Conservation (phyloP, 2,888 invertebrate genomes). For the Machimus rusticus region DNA sequence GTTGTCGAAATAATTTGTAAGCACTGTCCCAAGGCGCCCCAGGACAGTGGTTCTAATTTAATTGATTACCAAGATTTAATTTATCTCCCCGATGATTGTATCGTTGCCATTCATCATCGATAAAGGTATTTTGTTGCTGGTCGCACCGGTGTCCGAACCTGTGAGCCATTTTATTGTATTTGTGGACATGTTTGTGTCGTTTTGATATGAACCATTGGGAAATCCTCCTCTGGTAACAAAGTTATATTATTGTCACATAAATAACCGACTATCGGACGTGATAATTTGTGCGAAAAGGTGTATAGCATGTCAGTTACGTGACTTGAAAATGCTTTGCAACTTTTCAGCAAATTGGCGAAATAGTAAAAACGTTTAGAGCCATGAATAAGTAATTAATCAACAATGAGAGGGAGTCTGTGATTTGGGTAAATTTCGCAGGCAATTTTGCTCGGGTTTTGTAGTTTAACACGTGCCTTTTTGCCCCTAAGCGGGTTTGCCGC, state of each 20-base stretch:
- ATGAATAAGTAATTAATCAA: not conserved
- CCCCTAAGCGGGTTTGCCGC: not conserved
- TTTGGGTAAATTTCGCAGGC: not conserved
- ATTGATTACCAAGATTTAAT: slow-evolving; percentile 12
- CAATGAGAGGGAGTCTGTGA: not conserved
- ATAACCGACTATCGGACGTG: not conserved
- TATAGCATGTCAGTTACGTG: not conserved
- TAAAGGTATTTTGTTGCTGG: not conserved
- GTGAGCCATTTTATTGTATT: not conserved
- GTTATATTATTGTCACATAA: not conserved
- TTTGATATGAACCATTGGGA: not conserved
- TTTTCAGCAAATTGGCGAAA: not conserved
- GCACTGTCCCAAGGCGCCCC: not conserved
- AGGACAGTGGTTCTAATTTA: not conserved
- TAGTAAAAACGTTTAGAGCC: not conserved
- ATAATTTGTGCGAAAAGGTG: not conserved
- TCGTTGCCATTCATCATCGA: not conserved
- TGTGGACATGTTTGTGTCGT: not conserved
- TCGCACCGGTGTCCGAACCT: not conserved
- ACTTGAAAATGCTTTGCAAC: not conserved
- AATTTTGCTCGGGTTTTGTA: not conserved
- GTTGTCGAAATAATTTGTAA: not conserved
- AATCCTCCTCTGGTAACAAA: not conserved
- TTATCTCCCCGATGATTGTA: slow-evolving; percentile 9
- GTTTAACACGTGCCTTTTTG: not conserved